These are phyloP conservation scores for Agrochola circellaris DNA, from an alignment of 2,888 invertebrate species.

Conservation along the genomic window DNA sequence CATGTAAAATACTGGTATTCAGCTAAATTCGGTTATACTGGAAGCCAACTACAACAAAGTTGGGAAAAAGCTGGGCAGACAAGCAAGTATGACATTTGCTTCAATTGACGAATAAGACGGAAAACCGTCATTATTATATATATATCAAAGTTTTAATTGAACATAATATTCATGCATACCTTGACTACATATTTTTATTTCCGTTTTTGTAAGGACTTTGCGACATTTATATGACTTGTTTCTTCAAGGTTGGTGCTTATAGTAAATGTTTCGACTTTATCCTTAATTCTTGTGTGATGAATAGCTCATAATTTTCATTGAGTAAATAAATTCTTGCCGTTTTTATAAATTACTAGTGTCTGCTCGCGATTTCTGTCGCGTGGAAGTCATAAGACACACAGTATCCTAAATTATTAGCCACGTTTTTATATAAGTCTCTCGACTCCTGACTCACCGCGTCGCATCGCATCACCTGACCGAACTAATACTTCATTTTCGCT, in stretches of 20 bases:
- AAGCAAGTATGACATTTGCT: too few species aligned
- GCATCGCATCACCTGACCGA: too few species aligned
- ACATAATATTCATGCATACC: conserved; percentile 27
- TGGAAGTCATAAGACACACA: background rate
- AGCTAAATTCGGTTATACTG: background rate
- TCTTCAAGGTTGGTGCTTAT: conserved; percentile 30
- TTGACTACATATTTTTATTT: conserved; percentile 40
- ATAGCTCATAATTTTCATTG: conserved; percentile 18
- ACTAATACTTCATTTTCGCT: background rate
- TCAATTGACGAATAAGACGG: background rate
- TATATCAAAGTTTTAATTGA: conserved; percentile 19
- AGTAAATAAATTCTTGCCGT: background rate
- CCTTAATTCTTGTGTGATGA: conserved; percentile 17
- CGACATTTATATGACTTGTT: conserved; percentile 35
- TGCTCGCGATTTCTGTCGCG: background rate
- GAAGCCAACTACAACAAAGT: background rate
- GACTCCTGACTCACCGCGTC: background rate
- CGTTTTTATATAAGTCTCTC: background rate
- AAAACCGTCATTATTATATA: conserved; percentile 13
- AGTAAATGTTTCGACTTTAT: conserved; percentile 22
- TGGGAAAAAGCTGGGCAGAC: too few species aligned
- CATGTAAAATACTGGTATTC: background rate
- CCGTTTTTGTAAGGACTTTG: conserved; percentile 49
- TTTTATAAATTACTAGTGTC: background rate
- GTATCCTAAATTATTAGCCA: background rate